Percentiles rank a stretch among this genome's conserved stretches.
phyloP scores from a whole-genome alignment of 1,140 invertebrate species.

The Leptinotarsa lineolata region DNA sequence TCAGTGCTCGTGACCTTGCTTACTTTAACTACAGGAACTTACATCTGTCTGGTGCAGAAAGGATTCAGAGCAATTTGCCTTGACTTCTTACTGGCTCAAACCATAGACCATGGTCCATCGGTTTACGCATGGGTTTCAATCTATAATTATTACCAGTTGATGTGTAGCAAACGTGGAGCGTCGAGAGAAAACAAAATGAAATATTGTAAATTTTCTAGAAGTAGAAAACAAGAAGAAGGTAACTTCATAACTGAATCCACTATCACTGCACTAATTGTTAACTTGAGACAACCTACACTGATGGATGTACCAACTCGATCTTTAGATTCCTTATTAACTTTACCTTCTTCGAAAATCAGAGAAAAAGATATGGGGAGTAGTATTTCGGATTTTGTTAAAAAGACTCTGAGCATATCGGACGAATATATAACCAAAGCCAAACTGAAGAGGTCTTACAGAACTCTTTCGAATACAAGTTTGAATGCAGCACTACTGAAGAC shows the following conservation, averaged over 20 bases:
- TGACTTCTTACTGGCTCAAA: slow-evolving; percentile 30
- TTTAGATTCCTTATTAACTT: not conserved
- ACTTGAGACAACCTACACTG: not conserved
- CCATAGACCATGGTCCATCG: slow-evolving; percentile 30
- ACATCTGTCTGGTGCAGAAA: slow-evolving; percentile 23
- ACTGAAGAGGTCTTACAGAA: not conserved
- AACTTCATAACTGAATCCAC: not conserved
- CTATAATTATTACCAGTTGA: slow-evolving; percentile 7
- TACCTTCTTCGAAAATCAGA: not conserved
- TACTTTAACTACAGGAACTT: slow-evolving; percentile 28
- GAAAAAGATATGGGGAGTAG: not conserved
- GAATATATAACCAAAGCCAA: slow-evolving; percentile 5
- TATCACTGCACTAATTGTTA: not conserved
- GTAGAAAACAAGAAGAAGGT: not conserved
- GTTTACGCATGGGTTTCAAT: slow-evolving; percentile 33
- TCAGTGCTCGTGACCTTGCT: slow-evolving; percentile 27
- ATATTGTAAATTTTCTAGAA: not conserved
- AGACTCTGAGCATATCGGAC: not conserved
- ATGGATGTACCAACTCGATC: not conserved
- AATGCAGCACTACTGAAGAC: not conserved
- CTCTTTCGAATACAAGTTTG: not conserved
- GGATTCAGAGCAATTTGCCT: slow-evolving; percentile 27
- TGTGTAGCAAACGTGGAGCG: not conserved
- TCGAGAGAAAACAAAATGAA: not conserved
- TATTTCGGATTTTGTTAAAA: slow-evolving; percentile 13